Evolutionary conservation across 2,888 invertebrate species (phyloP), one percentile per base, ranked within the genome.

Genomic region (Cephus rjabovi): DNA sequence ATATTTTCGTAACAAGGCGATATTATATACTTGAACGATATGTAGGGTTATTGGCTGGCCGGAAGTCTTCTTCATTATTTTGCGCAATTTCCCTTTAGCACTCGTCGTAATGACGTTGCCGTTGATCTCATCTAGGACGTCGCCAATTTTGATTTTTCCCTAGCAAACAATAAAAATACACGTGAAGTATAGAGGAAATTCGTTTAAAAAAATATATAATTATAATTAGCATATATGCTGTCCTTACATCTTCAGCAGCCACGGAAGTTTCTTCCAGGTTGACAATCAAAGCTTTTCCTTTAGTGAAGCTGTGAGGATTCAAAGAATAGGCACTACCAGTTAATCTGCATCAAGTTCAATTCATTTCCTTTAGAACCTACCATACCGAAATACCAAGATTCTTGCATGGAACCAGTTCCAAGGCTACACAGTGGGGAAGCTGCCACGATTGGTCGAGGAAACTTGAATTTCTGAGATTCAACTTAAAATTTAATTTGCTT

Each of bases 361-460:
- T 56, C 2, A 56, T 23, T 56, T 56, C 9, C 23, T 9, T 9
- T 56, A 23, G 9, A 23, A 83, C 89, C 84, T 89, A 93, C 94
- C 93, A 93, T 69, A 95, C 92, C 84, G 93, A 93, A 76, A 95
- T 91, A 79, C 95, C 95, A 76, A 95, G 91, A 82, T 91, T 93
- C 84, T 92, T 92, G 86, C 94, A 94, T 40, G 95, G 95, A 77
- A 95, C 95, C 84, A 95, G 91, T 87, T 95, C 94, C 81, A 94
- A 90, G 78, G 91, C 91, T 69, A 92, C 87, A 79, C 93, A 92
- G 74, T 92, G 92, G 33, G 95, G 94, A 76, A 95, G 87, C 77
- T 92, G 92, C 95, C 95, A 95, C 0, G 94, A 93, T 75, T 93
- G 92, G 88, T 95, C 95, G 81, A 95, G 89, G 87, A 95, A 95